A percentile compares a stretch with the other conserved stretches of the same genome.
Conservation (phyloP, 2,888 invertebrate genomes). For the Cerastis rubricosa region DNA sequence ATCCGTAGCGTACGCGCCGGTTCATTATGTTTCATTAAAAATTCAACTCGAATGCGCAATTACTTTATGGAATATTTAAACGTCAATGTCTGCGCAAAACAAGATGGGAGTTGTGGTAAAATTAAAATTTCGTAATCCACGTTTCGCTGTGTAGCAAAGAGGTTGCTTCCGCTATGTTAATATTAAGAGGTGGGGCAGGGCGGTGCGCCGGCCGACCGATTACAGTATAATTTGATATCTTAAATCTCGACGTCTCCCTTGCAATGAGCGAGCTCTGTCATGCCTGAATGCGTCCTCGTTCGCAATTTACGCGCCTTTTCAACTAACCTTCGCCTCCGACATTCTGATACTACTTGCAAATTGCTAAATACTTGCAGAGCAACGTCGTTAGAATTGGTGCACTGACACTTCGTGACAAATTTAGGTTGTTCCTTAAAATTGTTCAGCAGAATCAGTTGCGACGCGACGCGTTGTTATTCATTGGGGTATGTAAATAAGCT, state of each 20-base stretch:
- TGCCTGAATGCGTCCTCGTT: conserved; percentile 84
- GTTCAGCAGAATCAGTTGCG: conserved; percentile 29
- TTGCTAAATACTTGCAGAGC: conserved; percentile 70
- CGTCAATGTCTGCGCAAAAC: conserved; percentile 84
- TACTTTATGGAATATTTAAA: conserved; percentile 88
- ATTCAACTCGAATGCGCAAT: conserved; percentile 87
- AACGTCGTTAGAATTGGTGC: conserved; percentile 68
- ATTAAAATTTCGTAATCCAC: conserved; percentile 86
- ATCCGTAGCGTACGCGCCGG: conserved; percentile 80
- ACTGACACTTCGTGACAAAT: conserved; percentile 51
- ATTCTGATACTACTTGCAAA: conserved; percentile 74
- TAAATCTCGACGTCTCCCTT: conserved; percentile 83
- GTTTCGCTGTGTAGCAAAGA: conserved; percentile 82
- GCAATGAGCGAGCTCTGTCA: conserved; percentile 81
- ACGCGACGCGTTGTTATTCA: conserved; percentile 22
- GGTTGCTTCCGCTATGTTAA: conserved; percentile 86
- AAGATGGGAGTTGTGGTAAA: conserved; percentile 84
- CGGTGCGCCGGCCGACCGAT: conserved; percentile 81
- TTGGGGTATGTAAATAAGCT: conserved; percentile 58
- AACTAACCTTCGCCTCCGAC: conserved; percentile 72
- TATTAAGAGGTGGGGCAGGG: conserved; percentile 79
- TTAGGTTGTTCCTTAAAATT: conserved; percentile 42
- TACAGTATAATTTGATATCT: conserved; percentile 89
- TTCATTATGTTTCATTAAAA: conserved; percentile 88
- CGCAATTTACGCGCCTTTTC: conserved; percentile 88